Percentiles rank a stretch among this genome's conserved stretches.
Conservation (phyloP, 2,888 invertebrate species). For the Catocala nupta region DNA sequence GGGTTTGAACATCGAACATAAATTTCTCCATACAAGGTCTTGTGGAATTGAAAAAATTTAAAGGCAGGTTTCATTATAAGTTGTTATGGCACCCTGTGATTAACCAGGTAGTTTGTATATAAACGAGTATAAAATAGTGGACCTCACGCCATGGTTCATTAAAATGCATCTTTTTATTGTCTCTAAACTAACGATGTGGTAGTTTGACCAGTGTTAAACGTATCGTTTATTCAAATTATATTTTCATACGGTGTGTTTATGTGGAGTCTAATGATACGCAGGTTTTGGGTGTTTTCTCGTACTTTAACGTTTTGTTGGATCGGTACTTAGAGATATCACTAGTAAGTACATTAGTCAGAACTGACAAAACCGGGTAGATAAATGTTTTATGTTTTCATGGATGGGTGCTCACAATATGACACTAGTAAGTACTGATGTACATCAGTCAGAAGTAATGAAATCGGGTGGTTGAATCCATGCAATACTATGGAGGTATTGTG, state of each 20-base stretch:
- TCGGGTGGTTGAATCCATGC: no score
- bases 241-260: constrained; percentile 1
- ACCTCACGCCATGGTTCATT: constrained; percentile 73
- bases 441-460: no score
- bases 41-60: not conserved
- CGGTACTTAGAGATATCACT: no score
- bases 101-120: constrained; percentile 63
- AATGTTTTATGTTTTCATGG: no score
- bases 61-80: constrained; percentile 43
- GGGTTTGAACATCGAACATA: no score
- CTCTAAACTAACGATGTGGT: constrained; percentile 50
- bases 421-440: no score
- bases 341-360: no score
- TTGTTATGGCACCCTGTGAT: constrained; percentile 53
- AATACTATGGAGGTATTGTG: no score
- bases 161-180: constrained; percentile 67
- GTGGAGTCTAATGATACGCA: not conserved
- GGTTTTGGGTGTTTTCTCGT: not conserved
- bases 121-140: constrained; percentile 68
- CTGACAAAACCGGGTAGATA: no score
- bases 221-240: constrained; percentile 62
- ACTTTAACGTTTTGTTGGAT: not conserved
- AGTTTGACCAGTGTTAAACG: constrained; percentile 57
- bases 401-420: no score
- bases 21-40: not conserved